These are phyloP conservation scores for Brachionus koreanus DNA, from an alignment of 1,140 invertebrate species.

Conservation along the genomic window DNA sequence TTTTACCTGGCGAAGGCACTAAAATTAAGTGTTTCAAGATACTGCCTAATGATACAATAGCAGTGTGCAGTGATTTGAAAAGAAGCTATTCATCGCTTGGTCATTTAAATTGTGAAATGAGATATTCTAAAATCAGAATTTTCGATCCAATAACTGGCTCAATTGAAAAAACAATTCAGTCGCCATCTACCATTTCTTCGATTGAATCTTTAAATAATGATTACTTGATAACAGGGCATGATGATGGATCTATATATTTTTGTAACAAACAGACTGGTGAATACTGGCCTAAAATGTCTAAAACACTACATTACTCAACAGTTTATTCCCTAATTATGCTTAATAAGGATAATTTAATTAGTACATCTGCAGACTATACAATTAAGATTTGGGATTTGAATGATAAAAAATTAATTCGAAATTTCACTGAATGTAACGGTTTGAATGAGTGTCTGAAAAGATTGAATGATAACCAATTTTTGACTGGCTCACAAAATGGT, in stretches of 20 bases:
- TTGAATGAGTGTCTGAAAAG: background rate
- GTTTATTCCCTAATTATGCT: background rate
- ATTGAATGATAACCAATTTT: background rate
- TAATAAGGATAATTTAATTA: background rate
- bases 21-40: background rate
- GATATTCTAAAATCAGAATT: background rate
- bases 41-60: background rate
- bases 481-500: background rate
- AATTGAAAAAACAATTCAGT: background rate
- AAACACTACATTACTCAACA: background rate
- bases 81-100: background rate
- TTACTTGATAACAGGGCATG: background rate
- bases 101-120: background rate
- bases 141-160: background rate
- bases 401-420: background rate
- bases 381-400: background rate
- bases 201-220: background rate
- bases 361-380: background rate
- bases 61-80: background rate
- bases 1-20: slow-evolving; percentile 45
- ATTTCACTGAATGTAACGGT: background rate
- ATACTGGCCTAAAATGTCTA: background rate
- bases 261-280: background rate
- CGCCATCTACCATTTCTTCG: background rate
- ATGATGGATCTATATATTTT: background rate